These are phyloP conservation scores for Drosophila mayri DNA, from an alignment of 1,140 invertebrate species.

Conservation along the genomic window DNA sequence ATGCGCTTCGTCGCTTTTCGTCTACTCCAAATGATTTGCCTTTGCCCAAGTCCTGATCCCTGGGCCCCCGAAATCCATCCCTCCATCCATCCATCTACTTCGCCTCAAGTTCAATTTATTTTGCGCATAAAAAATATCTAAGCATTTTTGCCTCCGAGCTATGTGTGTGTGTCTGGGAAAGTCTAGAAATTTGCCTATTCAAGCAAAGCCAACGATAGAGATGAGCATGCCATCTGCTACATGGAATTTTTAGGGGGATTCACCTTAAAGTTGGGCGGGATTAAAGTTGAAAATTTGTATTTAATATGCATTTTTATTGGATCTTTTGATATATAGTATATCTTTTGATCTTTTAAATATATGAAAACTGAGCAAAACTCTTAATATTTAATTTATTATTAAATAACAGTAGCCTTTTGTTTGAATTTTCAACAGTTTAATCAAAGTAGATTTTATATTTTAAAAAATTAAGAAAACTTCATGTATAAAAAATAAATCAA, in stretches of 20 bases:
- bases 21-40: slow-evolving; percentile 75
- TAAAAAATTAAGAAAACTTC: too few relatives aligned
- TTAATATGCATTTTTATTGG: not conserved
- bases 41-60: slow-evolving; percentile 31
- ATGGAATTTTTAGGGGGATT: not conserved
- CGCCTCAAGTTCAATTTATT: slow-evolving; percentile 74
- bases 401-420: too few relatives aligned
- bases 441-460: too few relatives aligned
- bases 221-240: slow-evolving; percentile 15
- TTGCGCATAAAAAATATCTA: slow-evolving; percentile 77
- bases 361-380: too few relatives aligned
- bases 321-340: too few relatives aligned
- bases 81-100: slow-evolving; percentile 19
- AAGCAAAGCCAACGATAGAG: slow-evolving; percentile 41
- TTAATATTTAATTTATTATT: too few relatives aligned
- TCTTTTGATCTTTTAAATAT: too few relatives aligned
- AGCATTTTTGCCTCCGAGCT: slow-evolving; percentile 54
- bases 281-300: not conserved
- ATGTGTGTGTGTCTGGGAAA: slow-evolving; percentile 31
- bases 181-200: slow-evolving; percentile 55
- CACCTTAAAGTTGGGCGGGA: slow-evolving; percentile 6
- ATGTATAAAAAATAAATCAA: too few relatives aligned
- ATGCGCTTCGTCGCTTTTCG: slow-evolving; percentile 80
- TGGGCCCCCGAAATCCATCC: slow-evolving; percentile 4
- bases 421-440: too few relatives aligned